Evolutionary conservation across 2,888 invertebrate genomes (phyloP).

Genomic region (Congeria kusceri): DNA sequence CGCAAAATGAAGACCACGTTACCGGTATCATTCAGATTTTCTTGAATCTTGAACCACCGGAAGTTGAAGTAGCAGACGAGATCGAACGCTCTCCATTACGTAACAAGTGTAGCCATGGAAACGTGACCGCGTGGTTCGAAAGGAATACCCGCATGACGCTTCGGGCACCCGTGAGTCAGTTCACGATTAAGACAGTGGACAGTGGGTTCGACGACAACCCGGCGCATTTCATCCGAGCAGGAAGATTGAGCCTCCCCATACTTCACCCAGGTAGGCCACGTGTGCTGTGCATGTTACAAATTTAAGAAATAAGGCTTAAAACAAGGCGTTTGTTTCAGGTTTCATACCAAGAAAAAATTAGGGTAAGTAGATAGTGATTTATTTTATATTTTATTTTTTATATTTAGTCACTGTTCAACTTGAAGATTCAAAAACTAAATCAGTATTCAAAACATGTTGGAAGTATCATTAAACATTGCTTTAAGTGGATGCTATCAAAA

Average conservation of each 20-base stretch:
- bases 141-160: constrained; percentile 25
- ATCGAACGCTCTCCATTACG: neutral
- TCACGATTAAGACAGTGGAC: constrained; percentile 73
- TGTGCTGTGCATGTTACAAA: no score
- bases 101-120: neutral
- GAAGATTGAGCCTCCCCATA: constrained; percentile 42
- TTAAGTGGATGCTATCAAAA: no score
- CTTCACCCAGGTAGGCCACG: constrained; percentile 35
- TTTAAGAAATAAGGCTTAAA: no score
- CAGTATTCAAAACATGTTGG: no score
- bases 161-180: constrained; percentile 61
- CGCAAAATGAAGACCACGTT: neutral
- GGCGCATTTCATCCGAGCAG: constrained; percentile 37
- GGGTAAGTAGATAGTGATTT: no score
- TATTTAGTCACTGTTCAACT: no score
- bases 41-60: neutral
- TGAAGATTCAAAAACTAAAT: no score
- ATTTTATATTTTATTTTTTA: no score
- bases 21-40: neutral
- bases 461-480: no score
- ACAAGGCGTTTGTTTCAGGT: no score
- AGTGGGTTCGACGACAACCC: constrained; percentile 73
- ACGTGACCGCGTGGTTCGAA: constrained; percentile 45
- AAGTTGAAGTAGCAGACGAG: neutral
- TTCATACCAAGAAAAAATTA: no score